These are phyloP conservation scores for Napeogenes inachia DNA, from an alignment of 2,888 invertebrate species.

Conservation along the genomic window DNA sequence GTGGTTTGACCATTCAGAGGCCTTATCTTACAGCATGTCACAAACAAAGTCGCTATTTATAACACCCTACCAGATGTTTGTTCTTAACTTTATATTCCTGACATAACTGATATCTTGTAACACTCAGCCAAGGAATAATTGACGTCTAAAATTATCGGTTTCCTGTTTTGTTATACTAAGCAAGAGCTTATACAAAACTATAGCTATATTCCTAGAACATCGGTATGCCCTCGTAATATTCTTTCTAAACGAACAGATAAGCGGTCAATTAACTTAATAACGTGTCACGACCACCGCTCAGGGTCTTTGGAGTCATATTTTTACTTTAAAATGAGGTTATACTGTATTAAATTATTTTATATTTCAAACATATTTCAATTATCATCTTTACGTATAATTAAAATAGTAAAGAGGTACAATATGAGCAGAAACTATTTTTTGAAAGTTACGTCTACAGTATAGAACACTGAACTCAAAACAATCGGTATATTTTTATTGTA, in stretches of 20 bases:
- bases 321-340: neutral
- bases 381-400: no score
- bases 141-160: slow-evolving; percentile 1
- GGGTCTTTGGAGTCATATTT: neutral
- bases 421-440: no score
- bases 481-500: no score
- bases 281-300: slow-evolving; percentile 12
- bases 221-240: neutral
- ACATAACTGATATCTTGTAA: slow-evolving; percentile 7
- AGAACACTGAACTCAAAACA: no score
- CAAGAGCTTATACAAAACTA: slow-evolving; percentile 8
- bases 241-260: slow-evolving; percentile 13
- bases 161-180: neutral
- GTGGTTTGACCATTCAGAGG: slow-evolving; percentile 3
- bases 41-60: slow-evolving; percentile 28
- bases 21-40: slow-evolving; percentile 23
- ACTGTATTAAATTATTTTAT: neutral
- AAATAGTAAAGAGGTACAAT: no score
- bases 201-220: neutral
- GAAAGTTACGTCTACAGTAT: no score
- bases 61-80: slow-evolving; percentile 26
- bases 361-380: no score
- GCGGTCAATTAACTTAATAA: slow-evolving; percentile 20
- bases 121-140: slow-evolving; percentile 1
- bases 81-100: slow-evolving; percentile 21